Base-by-base conservation (phyloP, 2,888 invertebrate genomes). In the Sceliomorpha sp. region DNA sequence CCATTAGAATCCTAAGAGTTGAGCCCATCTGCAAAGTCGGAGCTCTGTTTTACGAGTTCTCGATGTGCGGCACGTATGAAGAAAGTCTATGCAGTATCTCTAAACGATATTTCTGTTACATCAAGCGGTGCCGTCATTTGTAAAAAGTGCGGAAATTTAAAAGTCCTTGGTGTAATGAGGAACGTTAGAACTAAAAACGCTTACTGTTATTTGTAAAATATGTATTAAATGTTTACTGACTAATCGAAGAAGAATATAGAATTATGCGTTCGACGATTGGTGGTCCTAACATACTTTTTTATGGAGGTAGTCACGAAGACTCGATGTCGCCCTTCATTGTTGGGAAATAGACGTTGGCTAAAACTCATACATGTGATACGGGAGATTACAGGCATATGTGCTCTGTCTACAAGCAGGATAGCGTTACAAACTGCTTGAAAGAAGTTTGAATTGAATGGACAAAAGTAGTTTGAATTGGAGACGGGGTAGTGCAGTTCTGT, bases 391-490 rank as follows among this genome's bases (percentile, higher is more conserved):
- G 27, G 44, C 50, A 51, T 68, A 31, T 59, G 64, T 45, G 47
- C 75, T 73, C 69, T 72, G 77, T 75, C 74, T 76, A 78, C 75
- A 78, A 81, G 80, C 80, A 81, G 86, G 79, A 82, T 84, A 84
- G 81, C 84, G 79, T 86, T 86, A 86, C 84, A 80, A 80, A 82
- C 83, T 80, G 76, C 69, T 74, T 77, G 72, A 81, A 82, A 80
- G 74, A 71, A 72, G 68, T 60, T 58, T 64, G 75, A 74, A 74
- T 72, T 82, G 78, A 81, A 84, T 80, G 73, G 76, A 45, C 63
- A 39, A 53, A 66, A 47, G 66, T 70, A 60, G 69, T 26, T 47
- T 67, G 78, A 81, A 82, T 78, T 50, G 68, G 75, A 78, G 74
- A 71, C 68, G 73, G 72, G 63, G 74, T 60, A 70, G 74, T 56